phyloP scores from a whole-genome alignment of 2,113 vertebrate species.

The Solenodon paradoxus region DNA sequence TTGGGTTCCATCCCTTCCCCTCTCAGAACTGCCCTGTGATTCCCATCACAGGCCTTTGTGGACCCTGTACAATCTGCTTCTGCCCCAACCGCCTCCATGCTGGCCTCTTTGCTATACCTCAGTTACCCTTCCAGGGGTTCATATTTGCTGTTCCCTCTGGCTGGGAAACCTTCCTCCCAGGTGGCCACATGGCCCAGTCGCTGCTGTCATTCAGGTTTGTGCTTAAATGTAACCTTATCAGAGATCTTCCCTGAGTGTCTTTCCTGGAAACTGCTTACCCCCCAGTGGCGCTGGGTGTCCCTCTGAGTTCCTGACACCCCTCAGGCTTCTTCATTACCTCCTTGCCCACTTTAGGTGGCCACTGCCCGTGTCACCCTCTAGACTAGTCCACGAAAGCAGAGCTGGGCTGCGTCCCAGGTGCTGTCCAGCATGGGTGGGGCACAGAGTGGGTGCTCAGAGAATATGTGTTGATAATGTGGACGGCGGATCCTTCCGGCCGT shows the following conservation, averaged over 20 bases:
- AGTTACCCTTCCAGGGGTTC: not conserved
- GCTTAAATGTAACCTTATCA: not conserved
- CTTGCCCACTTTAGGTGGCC: not conserved
- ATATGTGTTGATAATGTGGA: not conserved
- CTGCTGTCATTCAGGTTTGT: not conserved
- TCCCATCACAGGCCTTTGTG: not conserved
- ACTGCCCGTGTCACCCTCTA: not conserved
- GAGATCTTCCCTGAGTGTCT: not conserved
- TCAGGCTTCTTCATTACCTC: not conserved
- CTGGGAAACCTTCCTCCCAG: not conserved
- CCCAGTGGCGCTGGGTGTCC: not conserved
- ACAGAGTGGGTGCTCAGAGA: not conserved
- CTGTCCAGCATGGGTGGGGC: not conserved
- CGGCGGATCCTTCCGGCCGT: not conserved
- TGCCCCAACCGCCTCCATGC: not conserved
- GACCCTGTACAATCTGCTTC: fast-evolving
- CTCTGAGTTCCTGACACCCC: not conserved
- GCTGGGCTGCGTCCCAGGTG: not conserved
- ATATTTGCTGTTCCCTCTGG: not conserved
- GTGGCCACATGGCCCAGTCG: not conserved
- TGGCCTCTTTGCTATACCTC: not conserved
- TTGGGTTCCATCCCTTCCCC: not conserved
- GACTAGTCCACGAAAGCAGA: not conserved
- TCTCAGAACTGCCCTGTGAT: not conserved
- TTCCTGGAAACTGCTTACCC: not conserved